phyloP scores from a whole-genome alignment of 2,888 invertebrate genomes.

The Ophion ventricosus region DNA sequence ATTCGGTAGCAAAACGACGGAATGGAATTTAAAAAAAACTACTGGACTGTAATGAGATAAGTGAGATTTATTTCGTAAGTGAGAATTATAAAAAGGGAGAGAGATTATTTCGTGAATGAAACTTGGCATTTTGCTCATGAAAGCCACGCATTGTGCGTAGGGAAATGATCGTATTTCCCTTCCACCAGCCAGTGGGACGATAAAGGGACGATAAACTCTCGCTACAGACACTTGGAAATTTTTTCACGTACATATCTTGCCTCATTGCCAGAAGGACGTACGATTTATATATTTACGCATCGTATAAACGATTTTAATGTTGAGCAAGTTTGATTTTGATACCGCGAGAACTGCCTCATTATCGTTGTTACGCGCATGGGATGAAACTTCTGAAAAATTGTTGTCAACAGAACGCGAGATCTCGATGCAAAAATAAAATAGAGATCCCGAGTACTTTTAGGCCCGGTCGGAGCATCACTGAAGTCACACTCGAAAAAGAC shows the following conservation, averaged over 20 bases:
- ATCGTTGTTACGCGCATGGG: too few relatives aligned
- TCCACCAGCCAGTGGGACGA: conserved; percentile 41
- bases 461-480: too few relatives aligned
- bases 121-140: conserved; percentile 52
- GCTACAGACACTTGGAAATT: conserved; percentile 24
- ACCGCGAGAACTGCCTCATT: conserved; percentile 40
- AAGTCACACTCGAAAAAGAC: too few relatives aligned
- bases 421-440: too few relatives aligned
- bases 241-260: neutral
- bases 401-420: too few relatives aligned
- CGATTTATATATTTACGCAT: neutral
- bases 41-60: conserved; percentile 49
- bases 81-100: neutral
- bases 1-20: conserved; percentile 27
- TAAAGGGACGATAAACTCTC: conserved; percentile 66
- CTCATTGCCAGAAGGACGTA: neutral
- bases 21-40: conserved; percentile 2
- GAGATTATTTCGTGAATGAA: conserved; percentile 58
- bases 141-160: conserved; percentile 51
- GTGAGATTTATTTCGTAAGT: conserved; percentile 56
- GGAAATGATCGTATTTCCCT: conserved; percentile 54
- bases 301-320: neutral
- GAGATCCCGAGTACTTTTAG: too few relatives aligned
- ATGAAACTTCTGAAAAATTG: too few relatives aligned
- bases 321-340: neutral